A percentile compares a stretch with the other conserved stretches of the same genome.
Conservation (phyloP, 1,140 invertebrate species). For the Ptiloglossa arizonensis region DNA sequence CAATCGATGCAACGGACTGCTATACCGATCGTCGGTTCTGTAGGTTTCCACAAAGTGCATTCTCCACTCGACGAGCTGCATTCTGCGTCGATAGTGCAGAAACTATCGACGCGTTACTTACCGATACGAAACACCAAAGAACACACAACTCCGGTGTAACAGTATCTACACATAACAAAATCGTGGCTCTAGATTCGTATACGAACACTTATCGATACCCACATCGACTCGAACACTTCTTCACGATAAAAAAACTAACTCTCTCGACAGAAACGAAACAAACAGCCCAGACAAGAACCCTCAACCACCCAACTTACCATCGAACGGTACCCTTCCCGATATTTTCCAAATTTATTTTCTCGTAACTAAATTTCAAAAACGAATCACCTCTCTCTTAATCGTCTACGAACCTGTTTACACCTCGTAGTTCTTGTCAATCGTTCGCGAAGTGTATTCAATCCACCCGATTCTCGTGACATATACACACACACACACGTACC, state of each 20-base stretch:
- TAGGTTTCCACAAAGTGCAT: background rate
- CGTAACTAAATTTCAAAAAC: background rate
- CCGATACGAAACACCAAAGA: background rate
- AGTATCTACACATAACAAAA: too few species aligned
- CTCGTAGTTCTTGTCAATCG: background rate
- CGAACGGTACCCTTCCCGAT: background rate
- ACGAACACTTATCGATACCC: too few species aligned
- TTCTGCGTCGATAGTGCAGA: slow-evolving; percentile 30
- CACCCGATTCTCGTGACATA: too few species aligned
- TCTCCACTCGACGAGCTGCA: background rate
- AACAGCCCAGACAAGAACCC: background rate
- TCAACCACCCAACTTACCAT: background rate
- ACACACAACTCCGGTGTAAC: too few species aligned
- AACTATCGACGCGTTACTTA: background rate
- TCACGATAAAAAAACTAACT: too few species aligned
- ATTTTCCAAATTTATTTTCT: background rate
- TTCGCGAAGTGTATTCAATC: background rate
- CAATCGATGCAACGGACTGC: background rate
- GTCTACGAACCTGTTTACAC: background rate
- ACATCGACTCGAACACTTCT: too few species aligned
- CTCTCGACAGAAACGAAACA: too few species aligned
- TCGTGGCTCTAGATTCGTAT: too few species aligned
- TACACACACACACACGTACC: too few species aligned
- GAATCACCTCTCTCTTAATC: background rate
- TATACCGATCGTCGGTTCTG: slow-evolving; percentile 8